Percentiles rank a stretch among this genome's conserved stretches.
Evolutionary conservation across 2,797 vertebrate species (phyloP).

Genomic region (Pempheris klunzingeri): DNA sequence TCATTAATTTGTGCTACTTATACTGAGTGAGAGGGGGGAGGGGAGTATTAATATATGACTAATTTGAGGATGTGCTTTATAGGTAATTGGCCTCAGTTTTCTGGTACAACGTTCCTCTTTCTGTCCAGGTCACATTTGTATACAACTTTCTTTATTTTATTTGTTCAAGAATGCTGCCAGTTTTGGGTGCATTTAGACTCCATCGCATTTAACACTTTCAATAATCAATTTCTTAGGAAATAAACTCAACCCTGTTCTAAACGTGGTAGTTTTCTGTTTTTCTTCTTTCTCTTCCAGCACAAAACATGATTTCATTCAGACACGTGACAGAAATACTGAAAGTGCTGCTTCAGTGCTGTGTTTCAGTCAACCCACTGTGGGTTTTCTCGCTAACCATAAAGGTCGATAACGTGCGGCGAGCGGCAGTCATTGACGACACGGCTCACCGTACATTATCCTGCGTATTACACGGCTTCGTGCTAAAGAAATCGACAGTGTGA

Average conservation of each 20-base stretch:
- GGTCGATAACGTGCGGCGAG: too few relatives aligned
- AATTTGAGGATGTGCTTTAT: conserved; percentile 60
- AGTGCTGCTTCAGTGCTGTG: too few relatives aligned
- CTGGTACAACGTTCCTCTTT: conserved; percentile 68
- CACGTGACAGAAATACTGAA: too few relatives aligned
- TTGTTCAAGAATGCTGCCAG: conserved; percentile 55
- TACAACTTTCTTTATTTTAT: conserved; percentile 30
- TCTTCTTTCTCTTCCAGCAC: background rate
- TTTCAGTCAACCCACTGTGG: too few relatives aligned
- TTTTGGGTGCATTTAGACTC: conserved; percentile 63
- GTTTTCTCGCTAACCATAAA: too few relatives aligned
- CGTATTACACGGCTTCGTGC: too few relatives aligned
- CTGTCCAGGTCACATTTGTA: conserved; percentile 64
- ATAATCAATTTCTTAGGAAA: conserved; percentile 81
- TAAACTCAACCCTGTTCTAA: conserved; percentile 76
- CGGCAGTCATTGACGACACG: too few relatives aligned
- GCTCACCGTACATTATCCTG: too few relatives aligned
- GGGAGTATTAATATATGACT: conserved; percentile 67
- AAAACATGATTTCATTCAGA: background rate
- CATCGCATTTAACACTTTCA: conserved; percentile 71
- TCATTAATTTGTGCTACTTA: conserved; percentile 61
- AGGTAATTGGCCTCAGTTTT: conserved; percentile 50
- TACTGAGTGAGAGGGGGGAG: conserved; percentile 46
- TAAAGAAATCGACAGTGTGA: too few relatives aligned
- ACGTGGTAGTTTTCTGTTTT: background rate